Base-by-base conservation (phyloP, 2,113 vertebrate genomes). In the Vulpes vulpes region DNA sequence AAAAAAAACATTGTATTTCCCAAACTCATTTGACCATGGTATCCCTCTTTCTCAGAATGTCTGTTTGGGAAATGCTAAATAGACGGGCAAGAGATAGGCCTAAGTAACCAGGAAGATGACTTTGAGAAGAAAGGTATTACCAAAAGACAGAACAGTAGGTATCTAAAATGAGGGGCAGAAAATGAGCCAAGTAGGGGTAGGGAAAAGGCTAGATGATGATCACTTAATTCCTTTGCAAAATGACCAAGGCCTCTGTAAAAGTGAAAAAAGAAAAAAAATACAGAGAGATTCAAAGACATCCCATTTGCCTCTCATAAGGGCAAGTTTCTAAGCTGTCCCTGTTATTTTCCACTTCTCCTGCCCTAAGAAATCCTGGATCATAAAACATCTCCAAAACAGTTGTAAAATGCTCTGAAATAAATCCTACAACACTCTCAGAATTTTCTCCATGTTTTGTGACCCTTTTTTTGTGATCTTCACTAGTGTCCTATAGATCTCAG, bases 71-170 rank as follows among this genome's bases (percentile, higher is more conserved):
- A 78, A 84, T 55, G 25, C 38, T 55, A 20, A 79, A 62, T 55
- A 93, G 89, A 79, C 1, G 19, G 23, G 23, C 11, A 22, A 64
- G 64, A 78, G 12, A 62, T 23, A 83, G 16, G n/a, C 53, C 59
- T 85, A 62, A 49, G 74, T 43, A 91, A 69, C 17, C n/a, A 73
- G 23, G 14, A 95, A 88, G 12, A 55, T 38, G 27, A 78, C 25
- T 93, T 78, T 76, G 85, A 64, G 79, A 76, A 89, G 14, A 71
- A 23, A 95, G 51, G 92, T 25, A 76, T n/a, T 89, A 89, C 57
- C n/a, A 93, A 86, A 95, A 67, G 80, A 81, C 35, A 60, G n/a
- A 53, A 76, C 4, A 81, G 53, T 82, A 67, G 38, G 9, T 32
- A 93, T 27, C 49, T 84, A 35, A 60, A 71, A 8, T 67, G 65